Conservation (phyloP, 2,113 vertebrate species). For the Lipotes vexillifer region DNA sequence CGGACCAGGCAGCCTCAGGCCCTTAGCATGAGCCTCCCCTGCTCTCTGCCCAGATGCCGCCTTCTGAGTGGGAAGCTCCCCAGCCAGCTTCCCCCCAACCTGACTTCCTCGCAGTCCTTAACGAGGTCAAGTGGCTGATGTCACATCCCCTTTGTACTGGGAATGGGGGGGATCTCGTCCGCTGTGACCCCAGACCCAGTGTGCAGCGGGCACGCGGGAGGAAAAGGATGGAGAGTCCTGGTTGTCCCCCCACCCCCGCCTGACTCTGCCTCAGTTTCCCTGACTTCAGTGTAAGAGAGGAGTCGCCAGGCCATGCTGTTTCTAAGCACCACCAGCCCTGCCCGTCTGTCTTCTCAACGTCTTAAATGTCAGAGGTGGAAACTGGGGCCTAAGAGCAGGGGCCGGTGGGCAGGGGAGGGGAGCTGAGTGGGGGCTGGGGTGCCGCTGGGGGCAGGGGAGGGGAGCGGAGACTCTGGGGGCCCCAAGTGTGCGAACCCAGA, state of each 20-base stretch:
- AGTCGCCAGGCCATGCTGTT: fast-evolving
- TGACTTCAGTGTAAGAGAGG: not conserved
- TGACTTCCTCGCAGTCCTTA: not conserved
- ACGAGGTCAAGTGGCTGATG: not conserved
- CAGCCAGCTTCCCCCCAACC: fast-evolving
- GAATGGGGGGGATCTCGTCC: not conserved
- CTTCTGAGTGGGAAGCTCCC: not conserved
- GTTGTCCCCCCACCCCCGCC: fast-evolving
- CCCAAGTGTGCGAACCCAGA: not conserved
- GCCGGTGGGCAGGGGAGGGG: not conserved
- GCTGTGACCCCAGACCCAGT: not conserved
- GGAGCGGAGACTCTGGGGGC: not conserved
- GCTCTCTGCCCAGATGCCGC: not conserved
- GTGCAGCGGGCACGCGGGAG: not conserved
- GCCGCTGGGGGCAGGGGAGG: not conserved
- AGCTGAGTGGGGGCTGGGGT: not conserved
- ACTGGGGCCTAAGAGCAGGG: not conserved
- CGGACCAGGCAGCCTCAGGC: not conserved
- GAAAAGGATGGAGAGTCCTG: not conserved
- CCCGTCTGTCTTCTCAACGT: not conserved
- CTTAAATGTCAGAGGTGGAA: not conserved
- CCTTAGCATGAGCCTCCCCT: not conserved
- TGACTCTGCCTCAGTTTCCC: not conserved
- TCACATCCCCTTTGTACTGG: not conserved
- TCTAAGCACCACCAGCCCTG: not conserved